These are phyloP conservation scores for Drosophila malerkotliana DNA, from an alignment of 1,140 invertebrate species.

Conservation along the genomic window DNA sequence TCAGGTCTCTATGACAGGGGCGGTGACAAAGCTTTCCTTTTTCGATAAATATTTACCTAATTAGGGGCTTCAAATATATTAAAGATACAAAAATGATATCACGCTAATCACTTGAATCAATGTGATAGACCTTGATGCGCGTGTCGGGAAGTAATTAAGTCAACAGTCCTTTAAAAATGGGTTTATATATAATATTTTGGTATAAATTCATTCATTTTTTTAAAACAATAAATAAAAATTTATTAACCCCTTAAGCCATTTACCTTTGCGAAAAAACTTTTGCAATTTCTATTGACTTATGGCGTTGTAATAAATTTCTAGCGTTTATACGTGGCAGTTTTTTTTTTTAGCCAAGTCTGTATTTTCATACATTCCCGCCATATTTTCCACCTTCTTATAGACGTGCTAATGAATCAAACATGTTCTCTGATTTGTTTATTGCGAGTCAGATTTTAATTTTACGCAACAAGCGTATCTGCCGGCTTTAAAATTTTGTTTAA, in stretches of 20 bases:
- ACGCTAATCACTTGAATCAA: constrained; percentile 59
- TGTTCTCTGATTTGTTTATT: constrained; percentile 60
- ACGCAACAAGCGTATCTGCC: constrained; percentile 44
- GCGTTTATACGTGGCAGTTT: constrained; percentile 11
- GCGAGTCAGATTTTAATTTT: constrained; percentile 41
- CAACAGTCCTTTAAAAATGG: neutral
- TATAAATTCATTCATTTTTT: neutral
- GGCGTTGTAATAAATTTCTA: constrained; percentile 19
- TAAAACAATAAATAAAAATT: neutral
- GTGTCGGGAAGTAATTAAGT: constrained; percentile 10
- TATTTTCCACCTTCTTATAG: constrained; percentile 17
- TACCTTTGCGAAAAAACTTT: neutral
- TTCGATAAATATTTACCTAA: constrained; percentile 44
- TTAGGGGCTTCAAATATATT: constrained; percentile 22
- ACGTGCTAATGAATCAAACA: constrained; percentile 52
- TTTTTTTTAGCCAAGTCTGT: constrained; percentile 3
- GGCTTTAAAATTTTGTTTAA: neutral
- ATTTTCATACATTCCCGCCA: constrained; percentile 33
- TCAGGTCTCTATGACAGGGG: constrained; percentile 26
- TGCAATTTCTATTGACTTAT: constrained; percentile 1
- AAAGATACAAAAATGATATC: constrained; percentile 41
- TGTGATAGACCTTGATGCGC: constrained; percentile 51
- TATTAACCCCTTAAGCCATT: neutral
- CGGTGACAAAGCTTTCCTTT: constrained; percentile 41
- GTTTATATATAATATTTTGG: neutral